Conservation (phyloP, 2,113 vertebrate species). For the Scomber scombrus region DNA sequence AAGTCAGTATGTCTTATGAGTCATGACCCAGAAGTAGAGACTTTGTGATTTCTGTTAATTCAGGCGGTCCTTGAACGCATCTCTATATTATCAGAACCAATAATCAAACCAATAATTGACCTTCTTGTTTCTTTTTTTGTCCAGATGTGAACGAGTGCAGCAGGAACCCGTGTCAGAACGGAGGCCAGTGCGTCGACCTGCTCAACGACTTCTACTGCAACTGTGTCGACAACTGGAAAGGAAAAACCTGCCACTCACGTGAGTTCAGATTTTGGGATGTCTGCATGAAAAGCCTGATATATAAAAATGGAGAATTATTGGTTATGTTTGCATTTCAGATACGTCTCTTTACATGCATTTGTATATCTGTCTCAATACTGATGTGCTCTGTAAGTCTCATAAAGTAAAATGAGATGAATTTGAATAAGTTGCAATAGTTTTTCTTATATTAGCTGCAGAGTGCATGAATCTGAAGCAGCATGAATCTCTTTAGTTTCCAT, state of each 20-base stretch:
- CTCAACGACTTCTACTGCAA: slow-evolving; percentile 94
- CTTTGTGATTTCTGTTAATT: no score
- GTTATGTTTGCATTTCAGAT: no score
- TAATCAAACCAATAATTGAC: background rate
- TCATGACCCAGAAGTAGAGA: no score
- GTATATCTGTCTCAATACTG: no score
- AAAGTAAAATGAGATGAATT: slow-evolving; percentile 8
- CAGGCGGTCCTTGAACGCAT: no score
- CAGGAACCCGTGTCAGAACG: slow-evolving; percentile 92
- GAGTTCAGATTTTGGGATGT: slow-evolving; percentile 10
- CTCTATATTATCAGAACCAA: no score
- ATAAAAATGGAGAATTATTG: no score
- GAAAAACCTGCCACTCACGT: slow-evolving; percentile 96
- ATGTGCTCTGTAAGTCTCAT: no score
- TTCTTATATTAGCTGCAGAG: background rate
- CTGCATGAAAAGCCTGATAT: background rate
- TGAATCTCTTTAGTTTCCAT: background rate
- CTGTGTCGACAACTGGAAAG: slow-evolving; percentile 94
- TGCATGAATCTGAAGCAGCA: no score
- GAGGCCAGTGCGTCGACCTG: slow-evolving; percentile 90
- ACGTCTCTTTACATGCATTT: no score
- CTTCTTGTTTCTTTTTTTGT: background rate
- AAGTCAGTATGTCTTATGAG: no score
- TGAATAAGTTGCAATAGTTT: background rate
- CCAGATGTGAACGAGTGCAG: slow-evolving; percentile 94